phyloP scores from a whole-genome alignment of 2,888 invertebrate species.

The Diabrotica balteata region DNA sequence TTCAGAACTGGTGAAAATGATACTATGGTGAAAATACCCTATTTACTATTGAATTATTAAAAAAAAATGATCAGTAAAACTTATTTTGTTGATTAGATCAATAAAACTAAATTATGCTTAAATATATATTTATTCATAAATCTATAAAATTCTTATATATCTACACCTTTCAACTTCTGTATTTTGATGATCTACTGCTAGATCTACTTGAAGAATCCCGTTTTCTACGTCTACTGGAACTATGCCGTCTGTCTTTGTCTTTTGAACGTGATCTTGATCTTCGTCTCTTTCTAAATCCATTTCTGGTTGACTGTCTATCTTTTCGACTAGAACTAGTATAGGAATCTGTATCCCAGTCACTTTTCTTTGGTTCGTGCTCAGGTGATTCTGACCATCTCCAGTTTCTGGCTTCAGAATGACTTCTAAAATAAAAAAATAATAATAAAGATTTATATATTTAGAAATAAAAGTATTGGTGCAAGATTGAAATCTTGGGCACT shows the following conservation, averaged over 20 bases:
- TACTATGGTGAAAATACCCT: too few species aligned
- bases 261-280: constrained; percentile 35
- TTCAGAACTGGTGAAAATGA: too few species aligned
- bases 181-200: neutral
- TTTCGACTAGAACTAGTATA: constrained; percentile 8
- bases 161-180: neutral
- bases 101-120: too few species aligned
- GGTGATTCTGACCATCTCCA: constrained; percentile 86
- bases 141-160: neutral
- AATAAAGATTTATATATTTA: too few species aligned
- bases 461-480: neutral
- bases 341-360: constrained; percentile 22
- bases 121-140: too few species aligned
- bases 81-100: too few species aligned
- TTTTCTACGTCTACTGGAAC: constrained; percentile 6
- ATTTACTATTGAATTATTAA: too few species aligned
- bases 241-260: constrained; percentile 6
- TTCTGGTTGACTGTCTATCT: neutral
- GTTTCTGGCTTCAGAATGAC: constrained; percentile 56
- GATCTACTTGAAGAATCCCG: neutral
- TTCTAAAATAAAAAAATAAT: constrained; percentile 33
- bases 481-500: too few species aligned
- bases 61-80: too few species aligned
- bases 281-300: constrained; percentile 13
- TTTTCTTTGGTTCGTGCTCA: constrained; percentile 56